Base-by-base conservation (phyloP, 2,113 vertebrate species). In the Phalacrocorax carbo region DNA sequence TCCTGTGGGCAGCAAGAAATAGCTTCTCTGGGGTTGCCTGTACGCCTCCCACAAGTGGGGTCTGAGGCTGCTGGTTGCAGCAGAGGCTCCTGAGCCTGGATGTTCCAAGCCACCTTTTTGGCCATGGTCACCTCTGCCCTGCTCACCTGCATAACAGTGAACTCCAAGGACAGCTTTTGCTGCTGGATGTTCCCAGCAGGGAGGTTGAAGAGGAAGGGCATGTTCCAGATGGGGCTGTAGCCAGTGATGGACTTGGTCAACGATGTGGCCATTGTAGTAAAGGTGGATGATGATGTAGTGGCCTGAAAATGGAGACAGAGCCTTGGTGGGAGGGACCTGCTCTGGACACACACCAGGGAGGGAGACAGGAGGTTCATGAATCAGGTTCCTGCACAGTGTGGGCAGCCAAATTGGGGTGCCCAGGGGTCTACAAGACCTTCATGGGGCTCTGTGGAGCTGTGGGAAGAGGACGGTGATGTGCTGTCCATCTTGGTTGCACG, bases 191-290 rank as follows among this genome's bases (percentile, higher is more conserved):
- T 98, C 60, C 98, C 98, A 0, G 97, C 2, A 0, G 98, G 98
- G 38, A 98, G 27, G 51, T 92, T 98, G 91, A 99, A 99, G 48
- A 99, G 97, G 91, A 99, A 99, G 2, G 98, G 98, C 9, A 94
- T 88, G 14, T 99, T 99, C 99, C 99, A 99, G 68, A 98, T 88
- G 0, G 98, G 98, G 65, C 97, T 98, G 55, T 90, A 95, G 40
- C 98, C 96, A 0, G 96, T 92, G 8, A 94, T 49, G 2, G 97
- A 89, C 95, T 98, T 98, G 55, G 98, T 99, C 96, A 2, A 98
- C 94, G 25, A 98, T 27, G 10, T 84, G 96, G 12, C 98, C 97
- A 1, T 97, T 52, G 10, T 97, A 98, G 75, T 91, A 97, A 83
- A 99, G 96, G 73, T 98, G 98, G 71, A 98, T 97, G 38, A 98